Percentiles rank a stretch among this genome's conserved stretches.
Conservation (phyloP, 2,888 invertebrate genomes). For the Tetragonula carbonaria region DNA sequence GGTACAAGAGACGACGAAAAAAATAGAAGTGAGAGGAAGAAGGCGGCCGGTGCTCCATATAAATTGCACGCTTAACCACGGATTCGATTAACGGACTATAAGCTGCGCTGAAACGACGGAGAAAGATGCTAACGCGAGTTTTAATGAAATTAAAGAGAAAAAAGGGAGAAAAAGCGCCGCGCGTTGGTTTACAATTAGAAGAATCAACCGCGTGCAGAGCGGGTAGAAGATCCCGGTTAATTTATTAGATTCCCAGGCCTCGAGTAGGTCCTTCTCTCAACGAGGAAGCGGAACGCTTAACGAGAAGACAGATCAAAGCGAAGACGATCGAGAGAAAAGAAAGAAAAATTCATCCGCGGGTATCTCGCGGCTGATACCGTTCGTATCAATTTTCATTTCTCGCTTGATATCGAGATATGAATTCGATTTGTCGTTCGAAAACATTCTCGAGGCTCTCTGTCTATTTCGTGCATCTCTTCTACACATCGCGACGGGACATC, state of each 20-base stretch:
- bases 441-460: constrained; percentile 37
- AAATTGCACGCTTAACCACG: constrained; percentile 45
- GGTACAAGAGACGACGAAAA: constrained; percentile 13
- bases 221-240: constrained; percentile 8
- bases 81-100: constrained; percentile 50
- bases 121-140: constrained; percentile 20
- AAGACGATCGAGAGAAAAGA: background rate
- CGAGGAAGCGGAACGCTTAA: constrained; percentile 3
- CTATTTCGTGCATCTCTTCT: constrained; percentile 9
- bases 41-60: constrained; percentile 30
- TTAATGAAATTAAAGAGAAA: constrained; percentile 39
- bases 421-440: constrained; percentile 44
- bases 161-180: background rate
- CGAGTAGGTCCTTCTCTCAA: background rate
- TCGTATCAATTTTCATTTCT: constrained; percentile 15
- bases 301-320: background rate
- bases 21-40: constrained; percentile 24
- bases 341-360: constrained; percentile 3
- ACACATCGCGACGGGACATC: background rate
- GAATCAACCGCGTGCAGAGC: constrained; percentile 5
- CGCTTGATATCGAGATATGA: background rate
- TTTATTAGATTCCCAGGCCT: constrained; percentile 27
- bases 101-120: constrained; percentile 26
- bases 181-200: constrained; percentile 6
- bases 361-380: background rate